Percentiles rank a stretch among this genome's conserved stretches.
Conservation (phyloP, 2,888 invertebrate genomes). For the Stenodera caucasica region DNA sequence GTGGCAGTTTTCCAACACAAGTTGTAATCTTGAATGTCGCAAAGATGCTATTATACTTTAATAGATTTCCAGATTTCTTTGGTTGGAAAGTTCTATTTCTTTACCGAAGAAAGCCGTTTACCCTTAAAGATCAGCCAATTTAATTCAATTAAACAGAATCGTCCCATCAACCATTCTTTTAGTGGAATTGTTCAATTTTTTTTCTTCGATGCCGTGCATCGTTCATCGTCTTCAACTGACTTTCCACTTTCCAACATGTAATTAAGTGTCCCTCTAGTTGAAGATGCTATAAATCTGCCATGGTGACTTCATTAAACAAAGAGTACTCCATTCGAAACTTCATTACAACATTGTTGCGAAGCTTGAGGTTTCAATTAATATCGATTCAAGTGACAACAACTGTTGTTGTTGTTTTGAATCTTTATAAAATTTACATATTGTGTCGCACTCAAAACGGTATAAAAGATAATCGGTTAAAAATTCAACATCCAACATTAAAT, state of each 20-base stretch:
- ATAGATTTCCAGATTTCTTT: neutral
- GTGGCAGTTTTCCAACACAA: neutral
- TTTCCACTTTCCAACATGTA: conserved; percentile 30
- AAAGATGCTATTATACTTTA: neutral
- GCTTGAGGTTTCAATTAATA: conserved; percentile 44
- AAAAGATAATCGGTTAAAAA: conserved; percentile 9
- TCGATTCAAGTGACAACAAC: conserved; percentile 38
- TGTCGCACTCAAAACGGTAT: conserved; percentile 9
- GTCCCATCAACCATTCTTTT: neutral
- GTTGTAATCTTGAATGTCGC: neutral
- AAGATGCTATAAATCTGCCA: conserved; percentile 40
- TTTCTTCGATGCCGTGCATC: neutral
- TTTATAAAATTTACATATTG: conserved; percentile 10
- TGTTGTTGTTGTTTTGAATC: conserved; percentile 32
- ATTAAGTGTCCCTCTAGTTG: conserved; percentile 39
- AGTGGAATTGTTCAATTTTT: neutral
- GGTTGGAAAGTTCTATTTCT: neutral
- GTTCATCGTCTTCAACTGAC: conserved; percentile 1
- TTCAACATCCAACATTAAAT: conserved; percentile 2
- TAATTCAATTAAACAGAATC: conserved; percentile 2
- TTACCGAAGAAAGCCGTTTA: neutral
- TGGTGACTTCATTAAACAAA: conserved; percentile 38
- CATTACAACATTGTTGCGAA: conserved; percentile 42
- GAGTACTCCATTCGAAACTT: conserved; percentile 40
- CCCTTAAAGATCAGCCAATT: neutral